Percentiles rank a stretch among this genome's conserved stretches.
Evolutionary conservation across 2,113 vertebrate species (phyloP).

Genomic region (Rhabdomys dilectus): DNA sequence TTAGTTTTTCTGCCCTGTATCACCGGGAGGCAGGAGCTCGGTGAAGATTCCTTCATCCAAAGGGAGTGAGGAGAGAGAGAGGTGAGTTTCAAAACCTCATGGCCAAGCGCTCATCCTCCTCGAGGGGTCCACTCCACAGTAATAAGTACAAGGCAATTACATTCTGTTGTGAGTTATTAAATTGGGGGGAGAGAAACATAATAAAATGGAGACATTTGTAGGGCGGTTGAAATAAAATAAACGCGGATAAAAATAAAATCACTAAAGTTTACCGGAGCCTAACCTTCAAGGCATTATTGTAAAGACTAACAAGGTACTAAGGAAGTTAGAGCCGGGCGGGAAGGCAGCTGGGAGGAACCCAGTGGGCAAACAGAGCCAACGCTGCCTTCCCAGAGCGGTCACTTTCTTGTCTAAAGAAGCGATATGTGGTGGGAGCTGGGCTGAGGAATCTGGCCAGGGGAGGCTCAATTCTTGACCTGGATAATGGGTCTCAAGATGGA

Average conservation of each 20-base stretch:
- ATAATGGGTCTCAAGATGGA: too few species aligned
- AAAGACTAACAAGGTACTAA: not conserved
- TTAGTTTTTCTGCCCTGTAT: not conserved
- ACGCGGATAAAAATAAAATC: slow-evolving; percentile 45
- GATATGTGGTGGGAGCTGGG: not conserved
- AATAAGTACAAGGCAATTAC: slow-evolving; percentile 7
- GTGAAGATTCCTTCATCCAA: not conserved
- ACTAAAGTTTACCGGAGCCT: not conserved
- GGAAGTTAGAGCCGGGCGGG: not conserved
- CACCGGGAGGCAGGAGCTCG: not conserved
- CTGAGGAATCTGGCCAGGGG: not conserved
- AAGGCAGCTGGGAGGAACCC: not conserved
- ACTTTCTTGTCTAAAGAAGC: not conserved
- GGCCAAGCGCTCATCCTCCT: not conserved
- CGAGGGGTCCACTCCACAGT: not conserved
- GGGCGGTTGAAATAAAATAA: slow-evolving; percentile 51
- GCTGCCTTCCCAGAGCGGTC: not conserved
- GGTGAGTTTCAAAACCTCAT: not conserved
- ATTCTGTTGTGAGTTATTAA: slow-evolving; percentile 55
- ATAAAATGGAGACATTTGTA: slow-evolving; percentile 67
- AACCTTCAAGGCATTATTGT: not conserved
- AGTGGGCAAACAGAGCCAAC: not conserved
- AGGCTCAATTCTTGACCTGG: not conserved
- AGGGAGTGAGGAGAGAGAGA: not conserved
- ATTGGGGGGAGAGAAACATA: slow-evolving; percentile 44